Evolutionary conservation across 1,140 invertebrate species (phyloP).

Genomic region (Chironomus tepperi): DNA sequence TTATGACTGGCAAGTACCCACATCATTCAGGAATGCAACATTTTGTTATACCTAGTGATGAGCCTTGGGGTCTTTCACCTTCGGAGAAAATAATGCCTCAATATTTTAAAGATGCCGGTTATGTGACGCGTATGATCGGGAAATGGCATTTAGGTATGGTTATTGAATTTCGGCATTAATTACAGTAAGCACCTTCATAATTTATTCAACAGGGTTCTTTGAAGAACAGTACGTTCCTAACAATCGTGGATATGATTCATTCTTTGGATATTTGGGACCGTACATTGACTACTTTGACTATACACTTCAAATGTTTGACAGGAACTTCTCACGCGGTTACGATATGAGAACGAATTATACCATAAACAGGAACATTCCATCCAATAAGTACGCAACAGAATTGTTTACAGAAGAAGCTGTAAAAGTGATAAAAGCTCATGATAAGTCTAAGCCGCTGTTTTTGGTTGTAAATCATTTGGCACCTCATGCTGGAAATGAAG

Average conservation of each 20-base stretch:
- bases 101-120: slow-evolving; percentile 65
- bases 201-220: too few species aligned
- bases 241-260: slow-evolving; percentile 71
- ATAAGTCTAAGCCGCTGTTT: slow-evolving; percentile 57
- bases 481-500: slow-evolving; percentile 61
- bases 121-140: slow-evolving; percentile 73
- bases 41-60: slow-evolving; percentile 51
- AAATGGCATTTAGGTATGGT: slow-evolving; percentile 77
- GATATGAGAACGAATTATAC: slow-evolving; percentile 59
- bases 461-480: slow-evolving; percentile 73
- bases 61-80: slow-evolving; percentile 63
- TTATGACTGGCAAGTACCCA: slow-evolving; percentile 76
- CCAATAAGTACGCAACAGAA: slow-evolving; percentile 66
- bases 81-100: slow-evolving; percentile 64
- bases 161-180: too few species aligned
- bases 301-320: slow-evolving; percentile 53
- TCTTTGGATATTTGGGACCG: slow-evolving; percentile 77
- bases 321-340: slow-evolving; percentile 42
- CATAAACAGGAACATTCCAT: slow-evolving; percentile 44
- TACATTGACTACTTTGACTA: slow-evolving; percentile 78
- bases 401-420: slow-evolving; percentile 64
- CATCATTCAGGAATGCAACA: slow-evolving; percentile 61
- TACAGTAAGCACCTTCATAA: too few species aligned
- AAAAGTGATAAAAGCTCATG: slow-evolving; percentile 55
- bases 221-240: slow-evolving; percentile 59